Base-by-base conservation (phyloP, 2,888 invertebrate species). In the Lochmaea capreae region DNA sequence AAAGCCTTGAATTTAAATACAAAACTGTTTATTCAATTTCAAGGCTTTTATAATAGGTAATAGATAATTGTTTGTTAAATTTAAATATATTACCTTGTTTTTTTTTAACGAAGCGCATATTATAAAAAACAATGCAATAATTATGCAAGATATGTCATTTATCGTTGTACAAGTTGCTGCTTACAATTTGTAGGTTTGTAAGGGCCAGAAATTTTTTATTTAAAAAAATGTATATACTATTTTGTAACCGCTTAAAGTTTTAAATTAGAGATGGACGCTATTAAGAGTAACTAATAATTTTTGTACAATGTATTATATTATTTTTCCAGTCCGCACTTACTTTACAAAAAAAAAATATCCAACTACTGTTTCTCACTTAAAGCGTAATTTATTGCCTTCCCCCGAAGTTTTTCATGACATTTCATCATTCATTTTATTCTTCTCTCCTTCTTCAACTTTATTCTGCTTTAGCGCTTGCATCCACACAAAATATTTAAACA, bases 361-460 rank as follows among this genome's bases (percentile, higher is more conserved):
- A 74, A 73, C 76, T 78, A 71, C 77, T 73, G 73, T 77, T 76
- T 79, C 75, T 77, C 75, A 76, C 75, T 83, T 84, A 84, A 87
- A 87, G 87, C 86, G 86, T 87, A 87, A 83, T 85, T 84, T 86
- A 83, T 85, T 87, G 87, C 86, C 85, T 86, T 86, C 86, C 87
- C 87, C 86, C 85, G 80, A 84, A 81, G 79, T 80, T 78, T 79
- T 77, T 78, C 75, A 79, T 80, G 77, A 78, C 77, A 71, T 74
- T 72, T 76, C 76, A 78, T 74, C 76, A 78, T 74, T 77, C 76
- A 76, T 76, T 75, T 77, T 74, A 71, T 77, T 76, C 74, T 75
- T 68, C 68, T 68, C 43, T 68, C 43, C 52, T 10, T 65, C 73
- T 66, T 59, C 66, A 54, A 54, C 54, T 16, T 54, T 59, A 14